Conservation (phyloP, 2,113 vertebrate species). For the Apodemus sylvaticus region DNA sequence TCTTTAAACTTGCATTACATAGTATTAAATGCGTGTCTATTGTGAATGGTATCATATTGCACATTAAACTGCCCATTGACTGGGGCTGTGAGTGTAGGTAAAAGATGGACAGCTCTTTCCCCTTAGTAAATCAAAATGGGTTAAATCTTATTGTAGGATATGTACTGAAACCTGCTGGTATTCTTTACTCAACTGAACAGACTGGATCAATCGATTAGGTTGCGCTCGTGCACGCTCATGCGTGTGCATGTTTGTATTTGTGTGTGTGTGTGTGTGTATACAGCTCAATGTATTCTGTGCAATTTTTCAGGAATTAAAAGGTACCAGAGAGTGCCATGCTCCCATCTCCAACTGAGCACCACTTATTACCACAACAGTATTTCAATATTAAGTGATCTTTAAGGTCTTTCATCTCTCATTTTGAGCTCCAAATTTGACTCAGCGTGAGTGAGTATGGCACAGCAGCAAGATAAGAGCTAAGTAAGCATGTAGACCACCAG, state of each 20-base stretch:
- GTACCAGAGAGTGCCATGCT: slow-evolving; percentile 76
- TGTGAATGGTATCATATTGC: background rate
- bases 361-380: slow-evolving; percentile 80
- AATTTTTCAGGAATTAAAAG: slow-evolving; percentile 86
- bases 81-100: background rate
- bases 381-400: slow-evolving; percentile 85
- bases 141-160: background rate
- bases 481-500: slow-evolving; percentile 78
- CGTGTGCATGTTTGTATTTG: slow-evolving; percentile 36
- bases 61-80: slow-evolving; percentile 39
- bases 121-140: slow-evolving; percentile 57
- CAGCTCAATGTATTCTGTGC: slow-evolving; percentile 66
- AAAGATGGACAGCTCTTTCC: slow-evolving; percentile 40
- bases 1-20: background rate
- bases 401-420: slow-evolving; percentile 85
- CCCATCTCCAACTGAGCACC: slow-evolving; percentile 74
- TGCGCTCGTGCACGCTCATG: background rate
- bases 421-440: slow-evolving; percentile 85
- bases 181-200: slow-evolving; percentile 68
- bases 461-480: slow-evolving; percentile 79
- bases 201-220: slow-evolving; percentile 76
- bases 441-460: slow-evolving; percentile 78
- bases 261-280: background rate
- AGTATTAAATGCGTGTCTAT: background rate
- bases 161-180: background rate